A percentile compares a stretch with the other conserved stretches of the same genome.
phyloP scores from a whole-genome alignment of 2,113 vertebrate species.

The Vanacampus margaritifer region DNA sequence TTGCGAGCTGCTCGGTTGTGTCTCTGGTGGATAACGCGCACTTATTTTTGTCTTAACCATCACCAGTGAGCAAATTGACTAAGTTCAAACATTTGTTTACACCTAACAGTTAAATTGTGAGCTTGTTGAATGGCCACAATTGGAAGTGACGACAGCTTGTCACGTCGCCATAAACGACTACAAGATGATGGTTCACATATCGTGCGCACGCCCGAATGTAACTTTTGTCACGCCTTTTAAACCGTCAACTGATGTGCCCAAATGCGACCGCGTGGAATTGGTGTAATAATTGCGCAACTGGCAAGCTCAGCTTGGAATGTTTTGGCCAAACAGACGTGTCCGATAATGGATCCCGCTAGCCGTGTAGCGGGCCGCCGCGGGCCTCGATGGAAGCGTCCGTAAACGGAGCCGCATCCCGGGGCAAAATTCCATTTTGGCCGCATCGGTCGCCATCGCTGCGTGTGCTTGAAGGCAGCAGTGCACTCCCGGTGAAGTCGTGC shows the following conservation, averaged over 20 bases:
- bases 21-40: background rate
- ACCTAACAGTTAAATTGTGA: no score
- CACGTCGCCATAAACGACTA: background rate
- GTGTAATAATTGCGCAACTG: no score
- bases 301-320: background rate
- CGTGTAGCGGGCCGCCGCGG: slow-evolving; percentile 35
- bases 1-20: background rate
- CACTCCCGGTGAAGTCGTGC: accelerated
- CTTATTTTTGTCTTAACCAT: background rate
- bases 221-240: no score
- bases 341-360: slow-evolving; percentile 58
- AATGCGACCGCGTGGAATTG: no score
- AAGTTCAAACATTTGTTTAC: background rate
- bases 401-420: background rate
- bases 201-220: no score
- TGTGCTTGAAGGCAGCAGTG: no score
- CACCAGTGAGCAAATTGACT: background rate
- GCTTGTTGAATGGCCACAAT: background rate
- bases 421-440: background rate
- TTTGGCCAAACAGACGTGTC: slow-evolving; percentile 26
- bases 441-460: accelerated
- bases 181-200: background rate
- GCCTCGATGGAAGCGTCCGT: slow-evolving; percentile 23
- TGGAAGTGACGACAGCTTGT: background rate
- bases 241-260: no score